Evolutionary conservation across 64 coral and sea anemone species (phyloP), one percentile per base, ranked within the genome.

Genomic region (Catalaphyllia jardinei): DNA sequence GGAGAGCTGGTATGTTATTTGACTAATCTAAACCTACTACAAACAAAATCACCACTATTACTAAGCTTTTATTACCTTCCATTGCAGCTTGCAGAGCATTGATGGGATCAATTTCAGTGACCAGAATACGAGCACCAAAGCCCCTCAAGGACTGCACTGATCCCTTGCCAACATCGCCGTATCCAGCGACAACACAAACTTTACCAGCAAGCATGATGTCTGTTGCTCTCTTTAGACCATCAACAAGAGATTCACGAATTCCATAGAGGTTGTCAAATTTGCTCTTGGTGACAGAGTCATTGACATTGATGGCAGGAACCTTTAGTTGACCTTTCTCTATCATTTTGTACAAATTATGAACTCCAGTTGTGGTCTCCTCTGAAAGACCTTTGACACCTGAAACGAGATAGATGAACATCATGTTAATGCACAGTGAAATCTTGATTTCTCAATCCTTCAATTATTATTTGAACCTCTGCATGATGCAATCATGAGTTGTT

Each of bases 251-350:
- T 52, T 98, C 96, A 22, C 96, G 87, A 69, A 94, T 94, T n/a
- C 96, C 96, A 93, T 98, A 98, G 50, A 98, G 83, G 83, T 98
- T 98, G 42, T 98, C 96, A 95, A 98, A 98, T 79, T 98, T 98
- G 93, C 88, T 95, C 88, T 98, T 98, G 10, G 96, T 98, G 16
- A 98, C 96, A 67, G 96, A 98, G 86, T 98, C 96, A 38, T 98
- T 98, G 59, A 98, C 93, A 52, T 98, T 98, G 73, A 98, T 98
- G 39, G 93, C 93, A 60, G 96, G 93, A 12, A 95, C 86, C 31
- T 92, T 88, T 12, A 98, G 79, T 51, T 75, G 52, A 13, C 90
- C 93, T 42, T 86, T 72, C 33, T 93, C 93, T 52, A 89, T 80
- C 96, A 98, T 98, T 65, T 98, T 98, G 91, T 95, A 95, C 55